phyloP scores from a whole-genome alignment of 2,888 invertebrate species.

The Timandra comae region DNA sequence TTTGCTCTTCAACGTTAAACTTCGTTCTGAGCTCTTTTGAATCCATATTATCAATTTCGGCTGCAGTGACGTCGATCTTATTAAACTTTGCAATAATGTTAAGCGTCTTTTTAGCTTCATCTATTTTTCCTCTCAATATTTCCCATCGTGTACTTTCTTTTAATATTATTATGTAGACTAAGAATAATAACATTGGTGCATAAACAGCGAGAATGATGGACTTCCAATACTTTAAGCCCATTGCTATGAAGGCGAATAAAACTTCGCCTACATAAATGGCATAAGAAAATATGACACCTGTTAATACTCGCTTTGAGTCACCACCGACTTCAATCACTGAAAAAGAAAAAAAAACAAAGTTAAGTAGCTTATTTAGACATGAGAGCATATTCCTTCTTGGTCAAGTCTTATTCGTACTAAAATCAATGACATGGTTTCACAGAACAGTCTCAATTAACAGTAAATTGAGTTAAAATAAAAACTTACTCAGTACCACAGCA shows the following conservation, averaged over 20 bases:
- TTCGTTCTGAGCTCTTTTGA: conserved; percentile 40
- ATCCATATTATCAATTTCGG: conserved; percentile 42
- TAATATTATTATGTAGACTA: conserved; percentile 37
- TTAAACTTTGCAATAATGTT: conserved; percentile 42
- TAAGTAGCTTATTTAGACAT: conserved; percentile 2
- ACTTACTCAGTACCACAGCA: conserved; percentile 53
- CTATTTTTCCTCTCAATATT: conserved; percentile 45
- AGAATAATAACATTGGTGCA: conserved; percentile 42
- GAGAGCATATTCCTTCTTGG: too few relatives aligned
- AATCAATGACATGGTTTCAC: too few relatives aligned
- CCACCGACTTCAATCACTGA: conserved; percentile 61
- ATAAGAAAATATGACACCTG: conserved; percentile 54
- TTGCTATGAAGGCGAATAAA: conserved; percentile 45
- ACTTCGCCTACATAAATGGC: conserved; percentile 57
- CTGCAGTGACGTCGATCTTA: conserved; percentile 33
- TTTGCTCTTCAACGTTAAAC: conserved; percentile 45
- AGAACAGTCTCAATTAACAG: too few relatives aligned
- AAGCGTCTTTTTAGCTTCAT: conserved; percentile 43
- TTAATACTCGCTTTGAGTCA: conserved; percentile 48
- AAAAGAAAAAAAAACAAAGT: conserved; percentile 21
- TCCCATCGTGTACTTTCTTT: conserved; percentile 59
- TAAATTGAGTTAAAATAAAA: too few relatives aligned
- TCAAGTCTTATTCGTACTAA: too few relatives aligned
- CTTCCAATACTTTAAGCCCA: conserved; percentile 55
- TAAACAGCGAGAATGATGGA: conserved; percentile 44